These are phyloP conservation scores for Tetranychus truncatus DNA, from an alignment of 2,888 invertebrate species.

Conservation along the genomic window DNA sequence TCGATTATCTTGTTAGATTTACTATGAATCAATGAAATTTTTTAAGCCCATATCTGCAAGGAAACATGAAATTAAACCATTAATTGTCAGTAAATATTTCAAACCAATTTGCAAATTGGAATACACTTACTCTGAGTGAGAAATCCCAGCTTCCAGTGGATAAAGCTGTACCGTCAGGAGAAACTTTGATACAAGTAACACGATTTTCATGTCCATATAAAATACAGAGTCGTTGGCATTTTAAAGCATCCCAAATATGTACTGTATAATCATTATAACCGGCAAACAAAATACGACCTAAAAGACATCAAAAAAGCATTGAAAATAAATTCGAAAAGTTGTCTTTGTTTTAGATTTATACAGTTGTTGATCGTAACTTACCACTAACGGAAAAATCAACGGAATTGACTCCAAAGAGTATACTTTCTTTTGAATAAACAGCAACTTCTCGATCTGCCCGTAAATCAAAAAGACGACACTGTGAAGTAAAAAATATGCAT, in stretches of 20 bases:
- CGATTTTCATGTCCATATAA: slow-evolving; percentile 91
- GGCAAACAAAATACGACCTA: slow-evolving; percentile 79
- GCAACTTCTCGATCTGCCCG: slow-evolving; percentile 94
- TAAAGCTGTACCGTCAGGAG: slow-evolving; percentile 91
- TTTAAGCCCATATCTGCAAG: neutral
- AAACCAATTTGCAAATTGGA: neutral
- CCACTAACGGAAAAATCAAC: slow-evolving; percentile 93
- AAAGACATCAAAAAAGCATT: neutral
- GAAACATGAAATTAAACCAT: neutral
- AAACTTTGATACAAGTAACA: slow-evolving; percentile 72
- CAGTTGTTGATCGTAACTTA: slow-evolving; percentile 32
- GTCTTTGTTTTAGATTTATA: too few species aligned
- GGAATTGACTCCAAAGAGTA: slow-evolving; percentile 91
- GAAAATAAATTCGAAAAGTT: neutral
- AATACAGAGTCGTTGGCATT: slow-evolving; percentile 69
- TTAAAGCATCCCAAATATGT: slow-evolving; percentile 94
- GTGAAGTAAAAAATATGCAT: slow-evolving; percentile 28
- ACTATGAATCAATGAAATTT: neutral
- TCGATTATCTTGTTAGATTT: neutral
- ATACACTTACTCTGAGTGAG: slow-evolving; percentile 51
- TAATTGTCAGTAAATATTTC: neutral
- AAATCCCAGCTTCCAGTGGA: slow-evolving; percentile 95
- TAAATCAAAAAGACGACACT: slow-evolving; percentile 88
- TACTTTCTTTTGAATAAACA: slow-evolving; percentile 82
- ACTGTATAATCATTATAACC: slow-evolving; percentile 98